phyloP scores from a whole-genome alignment of 2,113 vertebrate genomes.

The Heterochromis multidens region DNA sequence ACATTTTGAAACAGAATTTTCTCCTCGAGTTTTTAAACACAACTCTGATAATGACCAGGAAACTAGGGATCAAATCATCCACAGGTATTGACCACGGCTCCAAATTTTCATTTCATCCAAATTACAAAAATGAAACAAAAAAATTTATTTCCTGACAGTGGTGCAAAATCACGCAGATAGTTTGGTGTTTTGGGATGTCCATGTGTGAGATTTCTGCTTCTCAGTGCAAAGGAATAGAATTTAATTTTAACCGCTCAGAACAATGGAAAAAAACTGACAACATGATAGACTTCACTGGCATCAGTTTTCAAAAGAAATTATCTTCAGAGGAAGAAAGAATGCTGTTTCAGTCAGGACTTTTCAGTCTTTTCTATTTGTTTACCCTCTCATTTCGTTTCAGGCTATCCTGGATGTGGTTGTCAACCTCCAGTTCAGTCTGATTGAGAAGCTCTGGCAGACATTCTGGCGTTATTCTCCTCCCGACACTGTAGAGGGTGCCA shows the following conservation, averaged over 20 bases:
- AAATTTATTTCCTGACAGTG: background rate
- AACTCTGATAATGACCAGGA: background rate
- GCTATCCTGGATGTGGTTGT: slow-evolving; percentile 93
- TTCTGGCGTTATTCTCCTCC: slow-evolving; percentile 92
- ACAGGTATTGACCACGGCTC: background rate
- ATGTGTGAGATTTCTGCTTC: background rate
- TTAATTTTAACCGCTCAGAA: background rate
- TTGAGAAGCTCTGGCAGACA: slow-evolving; percentile 97
- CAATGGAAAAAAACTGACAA: background rate
- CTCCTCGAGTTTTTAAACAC: slow-evolving; percentile 13
- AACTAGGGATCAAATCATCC: background rate
- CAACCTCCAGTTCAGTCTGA: slow-evolving; percentile 94
- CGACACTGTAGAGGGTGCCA: slow-evolving; percentile 75
- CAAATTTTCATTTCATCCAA: background rate
- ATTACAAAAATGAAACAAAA: too few relatives aligned
- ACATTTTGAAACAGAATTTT: slow-evolving; percentile 33
- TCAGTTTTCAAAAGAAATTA: background rate
- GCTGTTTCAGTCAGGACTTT: background rate
- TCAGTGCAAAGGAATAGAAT: background rate
- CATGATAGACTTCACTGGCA: background rate
- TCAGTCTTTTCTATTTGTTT: background rate
- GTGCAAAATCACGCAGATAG: background rate
- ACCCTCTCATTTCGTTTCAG: slow-evolving; percentile 64
- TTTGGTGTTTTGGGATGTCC: background rate
- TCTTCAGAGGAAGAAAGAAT: background rate